phyloP scores from a whole-genome alignment of 2,888 invertebrate genomes.

The Caenorhabditis becei region DNA sequence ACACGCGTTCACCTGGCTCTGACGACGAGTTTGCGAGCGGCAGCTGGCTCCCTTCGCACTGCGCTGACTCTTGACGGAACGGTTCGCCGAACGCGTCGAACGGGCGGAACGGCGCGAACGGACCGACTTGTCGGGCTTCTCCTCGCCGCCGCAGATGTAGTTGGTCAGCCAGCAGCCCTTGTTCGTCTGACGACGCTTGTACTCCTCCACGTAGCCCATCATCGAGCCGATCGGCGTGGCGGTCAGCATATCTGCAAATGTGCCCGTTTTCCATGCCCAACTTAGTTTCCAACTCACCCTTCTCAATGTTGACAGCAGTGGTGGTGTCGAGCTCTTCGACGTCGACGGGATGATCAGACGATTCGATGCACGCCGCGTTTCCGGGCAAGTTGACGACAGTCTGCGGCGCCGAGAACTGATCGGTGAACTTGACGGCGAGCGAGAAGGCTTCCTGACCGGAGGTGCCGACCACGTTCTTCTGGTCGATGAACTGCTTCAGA shows the following conservation, averaged over 20 bases:
- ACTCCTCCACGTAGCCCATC: conserved; percentile 51
- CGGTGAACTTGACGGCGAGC: conserved; percentile 34
- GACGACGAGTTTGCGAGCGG: conserved; percentile 23
- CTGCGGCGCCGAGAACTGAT: conserved; percentile 55
- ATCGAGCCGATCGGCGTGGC: conserved; percentile 57
- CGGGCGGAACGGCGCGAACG: conserved; percentile 30
- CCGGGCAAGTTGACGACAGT: conserved; percentile 57
- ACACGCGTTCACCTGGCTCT: conserved; percentile 25
- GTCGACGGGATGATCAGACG: conserved; percentile 54
- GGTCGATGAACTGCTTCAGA: conserved; percentile 39
- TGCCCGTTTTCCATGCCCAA: no score
- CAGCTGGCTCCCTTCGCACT: conserved; percentile 21
- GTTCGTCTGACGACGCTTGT: conserved; percentile 21
- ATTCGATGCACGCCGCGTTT: conserved; percentile 49
- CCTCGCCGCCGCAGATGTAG: conserved; percentile 40
- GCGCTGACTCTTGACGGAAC: conserved; percentile 21
- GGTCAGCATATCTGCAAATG: conserved; percentile 37
- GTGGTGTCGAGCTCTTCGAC: conserved; percentile 52
- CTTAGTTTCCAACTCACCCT: conserved; percentile 13
- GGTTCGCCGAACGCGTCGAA: background rate
- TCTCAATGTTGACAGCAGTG: conserved; percentile 57
- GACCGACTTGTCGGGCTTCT: conserved; percentile 30
- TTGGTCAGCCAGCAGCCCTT: conserved; percentile 54
- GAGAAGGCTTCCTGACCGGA: conserved; percentile 43
- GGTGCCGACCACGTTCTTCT: conserved; percentile 25